Evolutionary conservation across 2,888 invertebrate species (phyloP).

Genomic region (Melieria omissa): DNA sequence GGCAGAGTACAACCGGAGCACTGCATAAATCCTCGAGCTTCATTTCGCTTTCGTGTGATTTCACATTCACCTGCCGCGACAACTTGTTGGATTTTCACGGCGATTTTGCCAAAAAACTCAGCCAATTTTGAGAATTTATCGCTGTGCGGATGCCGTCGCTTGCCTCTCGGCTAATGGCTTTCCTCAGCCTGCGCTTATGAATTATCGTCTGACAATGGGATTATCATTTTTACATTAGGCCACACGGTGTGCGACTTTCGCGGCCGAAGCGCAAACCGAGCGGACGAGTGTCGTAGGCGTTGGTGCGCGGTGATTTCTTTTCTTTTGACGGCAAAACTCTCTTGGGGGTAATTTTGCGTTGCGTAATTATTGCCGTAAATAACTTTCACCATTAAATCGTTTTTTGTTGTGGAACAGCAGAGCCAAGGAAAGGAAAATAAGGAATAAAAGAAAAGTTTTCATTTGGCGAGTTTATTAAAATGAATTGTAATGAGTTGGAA

Average conservation of each 20-base stretch:
- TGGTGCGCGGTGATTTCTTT: neutral
- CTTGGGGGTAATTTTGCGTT: conserved; percentile 61
- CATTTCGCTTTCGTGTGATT: no score
- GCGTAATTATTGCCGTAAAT: conserved; percentile 65
- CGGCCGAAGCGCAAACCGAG: neutral
- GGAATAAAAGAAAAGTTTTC: conserved; percentile 35
- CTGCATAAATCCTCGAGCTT: conserved; percentile 6
- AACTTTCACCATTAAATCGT: conserved; percentile 47
- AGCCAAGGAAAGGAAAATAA: neutral
- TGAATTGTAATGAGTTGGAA: conserved; percentile 56
- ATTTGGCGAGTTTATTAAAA: conserved; percentile 57
- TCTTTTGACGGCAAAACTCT: conserved; percentile 40
- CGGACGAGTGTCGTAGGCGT: neutral
- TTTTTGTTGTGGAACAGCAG: conserved; percentile 4
- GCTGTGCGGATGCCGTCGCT: conserved; percentile 9
- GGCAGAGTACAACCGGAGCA: neutral
- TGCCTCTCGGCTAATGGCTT: conserved; percentile 32
- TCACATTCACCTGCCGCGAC: neutral
- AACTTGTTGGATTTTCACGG: conserved; percentile 49
- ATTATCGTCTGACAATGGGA: conserved; percentile 66
- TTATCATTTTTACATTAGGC: conserved; percentile 66
- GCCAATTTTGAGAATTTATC: conserved; percentile 39
- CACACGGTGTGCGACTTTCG: conserved; percentile 43
- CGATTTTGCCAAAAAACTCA: conserved; percentile 2
- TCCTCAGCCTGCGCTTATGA: conserved; percentile 49